A percentile compares a stretch with the other conserved stretches of the same genome.
Conservation (phyloP, 2,797 vertebrate genomes). For the Sardinella longiceps region DNA sequence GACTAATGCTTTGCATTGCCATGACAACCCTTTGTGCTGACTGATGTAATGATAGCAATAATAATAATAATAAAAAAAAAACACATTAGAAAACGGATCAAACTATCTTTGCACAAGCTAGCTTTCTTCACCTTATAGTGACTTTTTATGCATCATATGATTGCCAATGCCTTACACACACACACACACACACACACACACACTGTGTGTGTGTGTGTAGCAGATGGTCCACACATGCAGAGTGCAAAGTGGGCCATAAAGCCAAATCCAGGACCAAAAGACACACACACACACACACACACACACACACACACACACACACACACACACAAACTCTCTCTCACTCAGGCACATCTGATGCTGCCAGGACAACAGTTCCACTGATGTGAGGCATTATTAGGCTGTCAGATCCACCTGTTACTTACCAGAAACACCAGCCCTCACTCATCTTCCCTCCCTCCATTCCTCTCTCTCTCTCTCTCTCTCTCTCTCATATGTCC, state of each 20-base stretch:
- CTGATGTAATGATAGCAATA: too few relatives aligned
- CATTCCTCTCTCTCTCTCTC: too few relatives aligned
- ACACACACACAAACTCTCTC: too few relatives aligned
- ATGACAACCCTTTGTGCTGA: too few relatives aligned
- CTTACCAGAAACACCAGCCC: neutral
- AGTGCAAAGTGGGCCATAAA: neutral
- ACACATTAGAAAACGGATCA: too few relatives aligned
- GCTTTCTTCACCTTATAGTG: neutral
- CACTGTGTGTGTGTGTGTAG: neutral
- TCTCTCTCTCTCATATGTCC: neutral
- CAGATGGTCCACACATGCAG: constrained; percentile 1
- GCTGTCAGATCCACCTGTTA: neutral
- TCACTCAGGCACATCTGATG: neutral
- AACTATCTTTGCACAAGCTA: too few relatives aligned
- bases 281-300: neutral
- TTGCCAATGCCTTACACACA: neutral
- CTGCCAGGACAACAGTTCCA: neutral
- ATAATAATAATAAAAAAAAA: too few relatives aligned
- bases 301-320: too few relatives aligned
- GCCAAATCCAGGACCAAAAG: too few relatives aligned
- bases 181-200: neutral
- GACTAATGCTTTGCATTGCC: too few relatives aligned
- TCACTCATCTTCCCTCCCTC: neutral
- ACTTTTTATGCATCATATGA: neutral
- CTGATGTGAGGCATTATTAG: neutral